These are phyloP conservation scores for Rhinichthys osculus DNA, from an alignment of 2,797 vertebrate genomes.

Conservation along the genomic window DNA sequence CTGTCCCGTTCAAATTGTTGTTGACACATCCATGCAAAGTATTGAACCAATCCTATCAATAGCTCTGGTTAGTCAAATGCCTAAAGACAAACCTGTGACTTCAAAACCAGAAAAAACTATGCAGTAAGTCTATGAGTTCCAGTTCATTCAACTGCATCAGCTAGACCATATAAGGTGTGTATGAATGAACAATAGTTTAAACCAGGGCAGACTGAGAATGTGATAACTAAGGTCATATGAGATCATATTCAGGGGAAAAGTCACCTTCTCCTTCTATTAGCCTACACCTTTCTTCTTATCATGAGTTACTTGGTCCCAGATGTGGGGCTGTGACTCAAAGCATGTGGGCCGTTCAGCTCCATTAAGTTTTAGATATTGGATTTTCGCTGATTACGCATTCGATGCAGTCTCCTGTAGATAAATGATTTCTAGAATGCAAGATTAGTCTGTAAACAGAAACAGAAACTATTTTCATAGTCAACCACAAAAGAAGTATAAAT, in stretches of 20 bases:
- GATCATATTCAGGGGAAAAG: constrained; percentile 9
- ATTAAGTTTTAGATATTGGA: constrained; percentile 20
- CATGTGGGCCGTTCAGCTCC: constrained; percentile 14
- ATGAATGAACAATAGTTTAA: constrained; percentile 15
- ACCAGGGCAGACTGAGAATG: constrained; percentile 10
- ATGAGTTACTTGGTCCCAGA: constrained; percentile 29
- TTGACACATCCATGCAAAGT: not conserved
- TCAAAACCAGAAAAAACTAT: not conserved
- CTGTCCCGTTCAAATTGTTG: not conserved
- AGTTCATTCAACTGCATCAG: constrained; percentile 7
- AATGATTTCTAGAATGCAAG: constrained; percentile 15
- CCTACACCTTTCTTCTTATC: constrained; percentile 38
- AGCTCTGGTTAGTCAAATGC: not conserved
- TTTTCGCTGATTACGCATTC: constrained; percentile 7
- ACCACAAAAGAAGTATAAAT: not conserved
- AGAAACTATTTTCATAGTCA: not conserved
- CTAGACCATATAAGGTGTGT: not conserved
- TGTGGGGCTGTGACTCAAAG: constrained; percentile 36
- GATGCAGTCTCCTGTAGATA: not conserved
- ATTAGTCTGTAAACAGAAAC: constrained; percentile 3
- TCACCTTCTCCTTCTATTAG: not conserved
- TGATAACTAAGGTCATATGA: constrained; percentile 25
- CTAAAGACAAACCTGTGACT: not conserved
- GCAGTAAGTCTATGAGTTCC: not conserved
- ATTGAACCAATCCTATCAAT: constrained; percentile 8